Evolutionary conservation across 2,888 invertebrate species (phyloP), one percentile per base, ranked within the genome.

Genomic region (Chorisops tibialis): DNA sequence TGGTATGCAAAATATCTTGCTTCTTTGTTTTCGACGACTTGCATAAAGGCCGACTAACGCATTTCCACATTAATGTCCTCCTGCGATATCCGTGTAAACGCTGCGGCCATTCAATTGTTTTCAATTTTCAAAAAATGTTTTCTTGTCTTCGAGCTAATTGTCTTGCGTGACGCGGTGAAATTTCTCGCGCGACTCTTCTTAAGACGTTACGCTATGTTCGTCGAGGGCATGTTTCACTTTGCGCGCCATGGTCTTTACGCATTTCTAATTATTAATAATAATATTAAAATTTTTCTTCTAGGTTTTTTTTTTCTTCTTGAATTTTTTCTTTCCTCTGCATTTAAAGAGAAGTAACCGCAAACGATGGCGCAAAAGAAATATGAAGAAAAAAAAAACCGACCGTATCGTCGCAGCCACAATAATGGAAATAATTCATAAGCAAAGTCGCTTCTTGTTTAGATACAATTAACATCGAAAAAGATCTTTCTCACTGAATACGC

Each of bases 401-500:
- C 41, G 41, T 24, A 2, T 14, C 5, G 21, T 14, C 16, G 56
- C 19, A 45, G 45, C 56, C 56, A 43, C 56, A 56, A 56, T 59
- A 59, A 49, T 59, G 59, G 59, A 59, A 59, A 59, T 59, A 59
- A 59, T 59, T 59, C 49, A 59, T 59, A 59, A 59, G 59, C 47
- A 38, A 49, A 37, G 5, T 22, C 45, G 38, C 59, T 49, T 48
- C 59, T 59, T 59, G 59, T 59, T 58, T 59, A 38, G 59, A 47
- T 49, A 45, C 59, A 59, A 59, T 59, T 59, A 59, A 59, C 49
- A 22, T 38, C 38, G 49, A 59, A 59, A 59, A 59, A 59, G 47
- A 59, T 59, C 59, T 59, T 59, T 59, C 59, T 59, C 59, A 59
- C 59, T 59, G 59, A 59, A 59, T 59, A 59, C 59, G 59, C 59